Percentiles rank a stretch among this genome's conserved stretches.
Evolutionary conservation across 2,797 vertebrate genomes (phyloP).

Genomic region (Onychomys arenicola): DNA sequence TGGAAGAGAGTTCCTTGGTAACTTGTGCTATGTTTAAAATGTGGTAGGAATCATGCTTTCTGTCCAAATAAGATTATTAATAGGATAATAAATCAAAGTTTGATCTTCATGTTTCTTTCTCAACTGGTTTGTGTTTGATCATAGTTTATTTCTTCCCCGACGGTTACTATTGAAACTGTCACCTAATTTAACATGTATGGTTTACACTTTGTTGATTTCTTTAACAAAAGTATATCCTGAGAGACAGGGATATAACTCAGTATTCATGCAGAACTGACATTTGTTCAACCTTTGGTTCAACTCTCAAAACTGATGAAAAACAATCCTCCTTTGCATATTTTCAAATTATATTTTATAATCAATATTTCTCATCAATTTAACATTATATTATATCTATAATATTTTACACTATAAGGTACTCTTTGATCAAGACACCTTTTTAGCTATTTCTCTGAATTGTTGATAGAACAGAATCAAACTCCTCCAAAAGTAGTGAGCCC

Average conservation of each 20-base stretch:
- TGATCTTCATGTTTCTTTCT: neutral
- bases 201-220: neutral
- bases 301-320: neutral
- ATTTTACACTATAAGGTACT: neutral
- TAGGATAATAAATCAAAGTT: neutral
- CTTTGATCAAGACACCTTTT: neutral
- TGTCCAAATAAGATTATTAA: neutral
- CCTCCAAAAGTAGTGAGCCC: neutral
- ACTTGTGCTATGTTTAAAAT: neutral
- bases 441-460: neutral
- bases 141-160: neutral
- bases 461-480: neutral
- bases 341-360: neutral
- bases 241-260: neutral
- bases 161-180: neutral
- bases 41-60: neutral
- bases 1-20: neutral
- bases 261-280: neutral
- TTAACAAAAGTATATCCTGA: neutral
- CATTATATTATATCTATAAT: neutral
- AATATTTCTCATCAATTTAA: neutral
- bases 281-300: neutral
- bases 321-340: neutral
- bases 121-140: neutral
- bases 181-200: neutral